Percentiles rank a stretch among this genome's conserved stretches.
Evolutionary conservation across 2,888 invertebrate species (phyloP).

Genomic region (Chromoteleia sp.): DNA sequence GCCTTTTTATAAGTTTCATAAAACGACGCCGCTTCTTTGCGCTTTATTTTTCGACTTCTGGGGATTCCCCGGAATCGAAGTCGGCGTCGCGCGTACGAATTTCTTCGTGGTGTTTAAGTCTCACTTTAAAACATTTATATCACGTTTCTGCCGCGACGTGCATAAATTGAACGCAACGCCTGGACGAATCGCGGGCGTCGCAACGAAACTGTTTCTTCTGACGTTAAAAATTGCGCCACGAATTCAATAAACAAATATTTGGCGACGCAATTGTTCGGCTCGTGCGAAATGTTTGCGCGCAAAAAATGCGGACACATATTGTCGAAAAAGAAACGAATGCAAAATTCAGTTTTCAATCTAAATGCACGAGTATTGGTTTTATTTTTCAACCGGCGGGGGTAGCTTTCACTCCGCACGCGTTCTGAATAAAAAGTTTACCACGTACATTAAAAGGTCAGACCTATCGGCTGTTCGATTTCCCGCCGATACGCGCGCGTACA

Average conservation of each 20-base stretch:
- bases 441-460: slow-evolving; percentile 72
- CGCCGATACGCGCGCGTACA: slow-evolving; percentile 21
- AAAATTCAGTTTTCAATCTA: slow-evolving; percentile 82
- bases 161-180: slow-evolving; percentile 29
- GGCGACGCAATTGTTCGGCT: slow-evolving; percentile 60
- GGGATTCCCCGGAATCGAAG: slow-evolving; percentile 8
- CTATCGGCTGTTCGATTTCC: slow-evolving; percentile 70
- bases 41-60: slow-evolving; percentile 46
- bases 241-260: slow-evolving; percentile 62
- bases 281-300: slow-evolving; percentile 51
- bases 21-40: slow-evolving; percentile 56
- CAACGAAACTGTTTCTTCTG: slow-evolving; percentile 36
- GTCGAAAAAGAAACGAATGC: slow-evolving; percentile 79
- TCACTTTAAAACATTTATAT: background rate
- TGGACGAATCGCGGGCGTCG: slow-evolving; percentile 14
- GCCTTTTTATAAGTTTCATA: slow-evolving; percentile 74
- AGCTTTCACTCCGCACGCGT: slow-evolving; percentile 69
- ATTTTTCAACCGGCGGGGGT: slow-evolving; percentile 57
- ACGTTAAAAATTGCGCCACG: slow-evolving; percentile 54
- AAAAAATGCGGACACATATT: slow-evolving; percentile 76
- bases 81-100: background rate
- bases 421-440: slow-evolving; percentile 74
- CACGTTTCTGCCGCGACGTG: background rate
- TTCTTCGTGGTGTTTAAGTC: background rate
- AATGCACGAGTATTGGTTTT: slow-evolving; percentile 77